Base-by-base conservation (phyloP, 2,888 invertebrate species). In the Plutella xylostella region DNA sequence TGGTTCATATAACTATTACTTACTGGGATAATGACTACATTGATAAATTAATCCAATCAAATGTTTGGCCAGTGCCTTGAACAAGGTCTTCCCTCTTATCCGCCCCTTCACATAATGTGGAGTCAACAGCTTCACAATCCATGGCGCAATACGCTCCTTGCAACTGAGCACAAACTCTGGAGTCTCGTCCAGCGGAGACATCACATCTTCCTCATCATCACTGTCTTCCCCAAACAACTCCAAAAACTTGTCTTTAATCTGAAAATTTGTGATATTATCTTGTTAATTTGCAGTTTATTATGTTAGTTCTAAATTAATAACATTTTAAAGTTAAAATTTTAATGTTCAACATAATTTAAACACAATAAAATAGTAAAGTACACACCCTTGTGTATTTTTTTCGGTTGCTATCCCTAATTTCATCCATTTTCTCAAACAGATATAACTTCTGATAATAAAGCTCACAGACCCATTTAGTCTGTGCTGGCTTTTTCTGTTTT, bases 71-170 rank as follows among this genome's bases (percentile, higher is more conserved):
- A 88, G 70, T 31, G 78, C 59, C 66, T 89, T 89, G 60, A 89
- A 89, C 41, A 89, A 63, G 28, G 79, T 77, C 65, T 87, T 88
- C 38, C 87, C 85, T 52, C 71, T 76, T 34, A 90, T 88, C 38
- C 83, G 74, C 2, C 86, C 86, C 51, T 82, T 85, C n/a, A 85
- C 83, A 55, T 88, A 89, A 58, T 85, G 86, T 3, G 89, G 88
- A 54, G 87, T 88, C 4, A 90, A 65, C 46, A 87, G 74, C 52
- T 86, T 85, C 0, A 89, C 86, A n/a, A 89, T 86, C 75, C 87
- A 80, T 17, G 88, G 86, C 1, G 89, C 88, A 47, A 88, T 85
- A 15, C 87, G 73, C 51, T 86, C 84, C 55, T 85, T 86, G 52
- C 86, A 87, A 51, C 86, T 86, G 1, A 66, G 61, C n/a, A 84